These are phyloP conservation scores for Daptonema setosum DNA, from an alignment of 2,888 invertebrate species.

Conservation along the genomic window DNA sequence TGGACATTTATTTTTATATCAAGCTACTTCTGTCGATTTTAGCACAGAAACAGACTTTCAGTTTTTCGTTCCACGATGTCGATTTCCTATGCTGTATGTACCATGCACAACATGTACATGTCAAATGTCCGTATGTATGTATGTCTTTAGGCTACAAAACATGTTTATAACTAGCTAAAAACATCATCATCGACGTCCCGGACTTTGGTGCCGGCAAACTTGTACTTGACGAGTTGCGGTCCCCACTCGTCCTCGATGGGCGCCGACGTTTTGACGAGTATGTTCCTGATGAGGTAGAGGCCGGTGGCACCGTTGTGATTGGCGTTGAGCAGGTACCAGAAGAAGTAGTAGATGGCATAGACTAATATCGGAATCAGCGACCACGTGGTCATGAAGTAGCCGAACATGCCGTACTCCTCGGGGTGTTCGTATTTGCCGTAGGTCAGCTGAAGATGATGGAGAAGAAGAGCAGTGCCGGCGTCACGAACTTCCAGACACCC, in stretches of 20 bases:
- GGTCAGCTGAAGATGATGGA: slow-evolving; percentile 21
- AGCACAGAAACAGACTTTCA: no score
- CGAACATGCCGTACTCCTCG: slow-evolving; percentile 22
- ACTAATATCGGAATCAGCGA: slow-evolving; percentile 24
- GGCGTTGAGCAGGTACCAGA: neutral
- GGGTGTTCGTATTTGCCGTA: slow-evolving; percentile 23
- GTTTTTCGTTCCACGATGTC: no score
- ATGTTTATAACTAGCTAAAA: slow-evolving; percentile 4
- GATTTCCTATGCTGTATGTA: no score
- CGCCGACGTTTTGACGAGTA: neutral
- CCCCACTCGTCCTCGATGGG: slow-evolving; percentile 3
- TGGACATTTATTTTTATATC: no score
- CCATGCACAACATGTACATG: no score
- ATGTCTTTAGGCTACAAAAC: no score
- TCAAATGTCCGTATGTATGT: no score
- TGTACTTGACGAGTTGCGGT: slow-evolving; percentile 6
- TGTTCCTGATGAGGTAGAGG: neutral
- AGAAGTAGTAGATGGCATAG: slow-evolving; percentile 19
- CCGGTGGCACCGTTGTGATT: neutral
- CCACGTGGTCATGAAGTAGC: slow-evolving; percentile 20
- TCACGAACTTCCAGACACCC: slow-evolving; percentile 23
- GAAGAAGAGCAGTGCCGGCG: slow-evolving; percentile 24
- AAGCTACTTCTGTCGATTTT: no score
- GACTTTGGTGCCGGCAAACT: neutral
- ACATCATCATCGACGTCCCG: slow-evolving; percentile 8